Percentiles rank a stretch among this genome's conserved stretches.
These are phyloP conservation scores for Atrichornis clamosus DNA, from an alignment of 2,113 vertebrate genomes.

Conservation along the genomic window DNA sequence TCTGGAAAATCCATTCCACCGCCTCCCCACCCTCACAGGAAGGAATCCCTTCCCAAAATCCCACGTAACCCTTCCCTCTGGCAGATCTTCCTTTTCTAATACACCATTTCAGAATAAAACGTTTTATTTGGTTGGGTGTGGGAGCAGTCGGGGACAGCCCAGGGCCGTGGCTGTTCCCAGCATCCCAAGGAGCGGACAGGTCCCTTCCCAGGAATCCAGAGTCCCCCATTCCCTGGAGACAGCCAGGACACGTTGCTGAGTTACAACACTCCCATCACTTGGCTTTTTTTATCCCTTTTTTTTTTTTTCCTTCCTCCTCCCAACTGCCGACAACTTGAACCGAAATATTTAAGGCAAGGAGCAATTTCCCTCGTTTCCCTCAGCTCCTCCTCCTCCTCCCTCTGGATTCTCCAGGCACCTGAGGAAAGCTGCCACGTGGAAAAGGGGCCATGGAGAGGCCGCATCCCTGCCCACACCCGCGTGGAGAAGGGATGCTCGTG, in stretches of 20 bases:
- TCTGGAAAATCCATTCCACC: neutral
- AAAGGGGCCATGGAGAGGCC: neutral
- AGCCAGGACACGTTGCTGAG: neutral
- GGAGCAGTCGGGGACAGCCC: neutral
- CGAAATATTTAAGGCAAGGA: neutral
- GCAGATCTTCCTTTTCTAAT: neutral
- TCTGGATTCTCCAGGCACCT: slow-evolving; percentile 14
- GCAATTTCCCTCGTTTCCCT: neutral
- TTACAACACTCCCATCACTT: neutral
- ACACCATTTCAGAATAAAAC: neutral
- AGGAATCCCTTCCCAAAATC: neutral
- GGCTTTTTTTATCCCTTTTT: neutral
- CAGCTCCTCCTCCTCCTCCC: neutral
- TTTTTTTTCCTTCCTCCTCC: neutral
- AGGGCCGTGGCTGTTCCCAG: neutral
- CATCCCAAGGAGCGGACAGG: neutral
- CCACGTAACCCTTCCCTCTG: neutral
- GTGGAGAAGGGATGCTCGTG: neutral
- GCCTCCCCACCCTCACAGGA: neutral
- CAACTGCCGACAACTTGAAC: neutral
- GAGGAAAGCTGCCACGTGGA: slow-evolving; percentile 54
- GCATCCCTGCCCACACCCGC: neutral
- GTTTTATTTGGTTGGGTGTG: neutral
- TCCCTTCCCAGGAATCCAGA: too few species aligned
- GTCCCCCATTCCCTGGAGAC: neutral